A percentile compares a stretch with the other conserved stretches of the same genome.
Evolutionary conservation across 2,113 vertebrate genomes (phyloP).

Genomic region (Thalassarche chlororhynchos): DNA sequence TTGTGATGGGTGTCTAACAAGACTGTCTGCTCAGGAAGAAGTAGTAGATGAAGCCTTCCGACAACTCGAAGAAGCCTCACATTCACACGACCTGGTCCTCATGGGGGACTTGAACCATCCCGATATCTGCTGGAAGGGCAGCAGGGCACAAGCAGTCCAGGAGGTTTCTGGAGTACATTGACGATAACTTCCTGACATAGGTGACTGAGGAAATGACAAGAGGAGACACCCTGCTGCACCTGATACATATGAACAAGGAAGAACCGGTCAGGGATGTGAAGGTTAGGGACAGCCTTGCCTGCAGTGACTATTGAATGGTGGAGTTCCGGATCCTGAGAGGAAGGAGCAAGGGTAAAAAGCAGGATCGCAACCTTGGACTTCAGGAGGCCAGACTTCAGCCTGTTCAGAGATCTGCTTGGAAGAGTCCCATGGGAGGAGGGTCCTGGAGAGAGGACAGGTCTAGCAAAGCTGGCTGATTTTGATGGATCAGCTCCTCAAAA

Average conservation of each 20-base stretch:
- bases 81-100: neutral
- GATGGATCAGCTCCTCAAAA: neutral
- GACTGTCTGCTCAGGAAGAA: neutral
- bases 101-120: neutral
- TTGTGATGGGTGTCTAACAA: neutral
- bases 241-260: neutral
- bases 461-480: neutral
- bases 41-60: neutral
- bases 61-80: neutral
- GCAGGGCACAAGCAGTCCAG: neutral
- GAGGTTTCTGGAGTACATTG: neutral
- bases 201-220: neutral
- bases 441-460: neutral
- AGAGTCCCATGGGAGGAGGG: neutral
- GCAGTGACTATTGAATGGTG: neutral
- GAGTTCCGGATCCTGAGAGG: neutral
- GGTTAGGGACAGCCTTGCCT: neutral
- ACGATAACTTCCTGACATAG: neutral
- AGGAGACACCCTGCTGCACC: neutral
- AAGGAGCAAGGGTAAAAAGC: neutral
- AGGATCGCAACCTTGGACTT: neutral
- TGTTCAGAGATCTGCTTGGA: neutral
- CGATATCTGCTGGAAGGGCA: neutral
- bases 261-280: neutral
- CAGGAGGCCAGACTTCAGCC: neutral